Evolutionary conservation across 2,113 vertebrate genomes (phyloP).

Genomic region (Tyto alba): DNA sequence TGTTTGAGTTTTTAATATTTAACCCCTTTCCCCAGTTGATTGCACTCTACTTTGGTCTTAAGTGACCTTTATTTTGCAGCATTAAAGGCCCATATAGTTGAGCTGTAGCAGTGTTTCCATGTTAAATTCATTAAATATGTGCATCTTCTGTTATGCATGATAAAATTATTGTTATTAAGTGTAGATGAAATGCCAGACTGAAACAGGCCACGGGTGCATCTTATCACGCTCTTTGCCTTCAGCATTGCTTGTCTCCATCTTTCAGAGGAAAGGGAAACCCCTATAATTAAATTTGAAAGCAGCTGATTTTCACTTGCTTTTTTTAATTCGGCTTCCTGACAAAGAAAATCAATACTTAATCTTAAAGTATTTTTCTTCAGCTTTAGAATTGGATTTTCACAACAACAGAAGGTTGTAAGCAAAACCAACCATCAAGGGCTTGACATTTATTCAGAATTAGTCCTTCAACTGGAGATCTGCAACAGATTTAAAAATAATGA

Average conservation of each 20-base stretch:
- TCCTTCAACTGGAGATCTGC: not conserved
- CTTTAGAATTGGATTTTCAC: not conserved
- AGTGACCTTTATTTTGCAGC: not conserved
- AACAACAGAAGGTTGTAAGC: slow-evolving; percentile 1
- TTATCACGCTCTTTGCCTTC: not conserved
- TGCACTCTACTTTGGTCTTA: not conserved
- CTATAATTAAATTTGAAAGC: slow-evolving; percentile 5
- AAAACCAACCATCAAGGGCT: not conserved
- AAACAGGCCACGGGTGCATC: not conserved
- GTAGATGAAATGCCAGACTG: not conserved
- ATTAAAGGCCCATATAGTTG: not conserved
- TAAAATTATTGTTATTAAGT: not conserved
- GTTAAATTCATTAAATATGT: not conserved
- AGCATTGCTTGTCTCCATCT: not conserved
- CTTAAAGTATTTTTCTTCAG: not conserved
- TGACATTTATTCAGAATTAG: not conserved
- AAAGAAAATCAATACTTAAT: not conserved
- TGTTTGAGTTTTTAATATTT: slow-evolving; percentile 31
- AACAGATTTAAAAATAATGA: not conserved
- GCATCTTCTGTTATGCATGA: not conserved
- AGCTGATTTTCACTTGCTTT: not conserved
- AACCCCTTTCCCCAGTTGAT: not conserved
- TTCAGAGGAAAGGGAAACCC: not conserved
- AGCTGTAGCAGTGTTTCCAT: not conserved
- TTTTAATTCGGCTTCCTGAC: not conserved